Conservation (phyloP, 64 coral and sea anemone species). For the Dendrophyllia cribrosa region DNA sequence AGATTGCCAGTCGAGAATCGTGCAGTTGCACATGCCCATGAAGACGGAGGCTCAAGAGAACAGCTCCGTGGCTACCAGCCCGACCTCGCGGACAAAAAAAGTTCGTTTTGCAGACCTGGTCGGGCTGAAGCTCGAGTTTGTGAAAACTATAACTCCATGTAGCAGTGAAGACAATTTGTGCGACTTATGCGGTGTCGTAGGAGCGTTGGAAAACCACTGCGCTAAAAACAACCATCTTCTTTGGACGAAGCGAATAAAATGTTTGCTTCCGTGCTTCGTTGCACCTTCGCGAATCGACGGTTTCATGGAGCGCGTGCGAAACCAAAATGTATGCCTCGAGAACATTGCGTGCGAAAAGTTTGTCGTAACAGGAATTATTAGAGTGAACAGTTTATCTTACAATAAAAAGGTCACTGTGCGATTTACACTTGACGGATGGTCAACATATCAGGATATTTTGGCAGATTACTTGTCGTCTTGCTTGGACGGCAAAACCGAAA, state of each 20-base stretch:
- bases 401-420: conserved; percentile 65
- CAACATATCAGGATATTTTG: conserved; percentile 48
- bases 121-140: conserved; percentile 26
- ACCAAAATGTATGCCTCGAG: conserved; percentile 74
- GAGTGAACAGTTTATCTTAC: conserved; percentile 58
- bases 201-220: neutral
- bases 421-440: conserved; percentile 53
- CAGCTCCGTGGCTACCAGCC: neutral
- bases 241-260: neutral
- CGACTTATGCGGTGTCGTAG: neutral
- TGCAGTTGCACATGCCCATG: neutral
- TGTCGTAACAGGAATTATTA: conserved; percentile 60
- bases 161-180: conserved; percentile 59
- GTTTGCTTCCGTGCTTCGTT: conserved; percentile 15
- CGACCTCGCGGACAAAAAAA: conserved; percentile 8
- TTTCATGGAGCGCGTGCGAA: conserved; percentile 54
- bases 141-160: conserved; percentile 65
- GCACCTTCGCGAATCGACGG: conserved; percentile 28
- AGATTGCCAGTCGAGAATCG: neutral
- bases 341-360: conserved; percentile 52
- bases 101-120: conserved; percentile 60
- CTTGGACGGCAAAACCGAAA: conserved; percentile 60
- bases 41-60: neutral
- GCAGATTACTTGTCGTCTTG: conserved; percentile 70
- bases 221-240: neutral